Evolutionary conservation across 2,113 vertebrate genomes (phyloP).

Genomic region (Neolamprologus devosi): DNA sequence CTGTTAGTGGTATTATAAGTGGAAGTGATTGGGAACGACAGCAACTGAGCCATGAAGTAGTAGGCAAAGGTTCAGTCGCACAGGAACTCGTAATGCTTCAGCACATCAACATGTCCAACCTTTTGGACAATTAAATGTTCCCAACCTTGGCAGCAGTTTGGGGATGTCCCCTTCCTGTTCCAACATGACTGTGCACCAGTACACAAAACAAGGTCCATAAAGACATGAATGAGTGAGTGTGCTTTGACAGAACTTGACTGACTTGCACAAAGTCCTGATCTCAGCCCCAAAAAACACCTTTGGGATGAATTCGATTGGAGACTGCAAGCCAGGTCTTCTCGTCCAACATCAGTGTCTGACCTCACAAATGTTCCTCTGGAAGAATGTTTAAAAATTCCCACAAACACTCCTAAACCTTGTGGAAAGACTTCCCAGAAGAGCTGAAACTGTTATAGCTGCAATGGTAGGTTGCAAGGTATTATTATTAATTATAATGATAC

Average conservation of each 20-base stretch:
- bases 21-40: not conserved
- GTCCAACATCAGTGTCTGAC: not conserved
- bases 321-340: not conserved
- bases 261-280: not conserved
- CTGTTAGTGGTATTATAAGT: not conserved
- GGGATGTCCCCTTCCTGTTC: not conserved
- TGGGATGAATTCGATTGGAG: not conserved
- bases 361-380: not conserved
- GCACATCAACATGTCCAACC: not conserved
- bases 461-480: not conserved
- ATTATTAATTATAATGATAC: not conserved
- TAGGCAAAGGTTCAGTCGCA: not conserved
- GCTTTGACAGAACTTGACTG: not conserved
- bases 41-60: not conserved
- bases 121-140: not conserved
- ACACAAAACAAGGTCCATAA: not conserved
- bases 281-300: not conserved
- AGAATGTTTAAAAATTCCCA: not conserved
- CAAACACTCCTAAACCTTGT: not conserved
- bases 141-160: not conserved
- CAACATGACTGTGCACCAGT: not conserved
- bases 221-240: not conserved
- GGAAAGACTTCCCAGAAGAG: not conserved
- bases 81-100: not conserved
- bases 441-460: not conserved